Percentiles rank a stretch among this genome's conserved stretches.
Evolutionary conservation across 2,113 vertebrate species (phyloP).

Genomic region (Neodontobutis hainanensis): DNA sequence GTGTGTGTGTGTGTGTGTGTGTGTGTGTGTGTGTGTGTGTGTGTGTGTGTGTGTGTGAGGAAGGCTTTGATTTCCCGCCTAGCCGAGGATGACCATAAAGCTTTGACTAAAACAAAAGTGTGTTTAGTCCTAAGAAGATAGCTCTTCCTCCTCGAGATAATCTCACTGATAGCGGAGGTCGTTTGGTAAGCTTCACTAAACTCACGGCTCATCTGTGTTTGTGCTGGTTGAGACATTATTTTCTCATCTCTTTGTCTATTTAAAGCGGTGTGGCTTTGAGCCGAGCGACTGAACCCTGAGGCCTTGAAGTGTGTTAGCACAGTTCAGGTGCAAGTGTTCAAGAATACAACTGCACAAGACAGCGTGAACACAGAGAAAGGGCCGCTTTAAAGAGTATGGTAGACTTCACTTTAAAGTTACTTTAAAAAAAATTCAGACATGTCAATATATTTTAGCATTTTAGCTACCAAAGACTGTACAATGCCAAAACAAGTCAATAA

Average conservation of each 20-base stretch:
- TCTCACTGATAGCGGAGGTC: constrained; percentile 48
- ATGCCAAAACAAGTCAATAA: too few relatives aligned
- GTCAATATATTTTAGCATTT: too few relatives aligned
- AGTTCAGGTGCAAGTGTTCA: constrained; percentile 62
- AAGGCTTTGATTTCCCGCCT: constrained; percentile 53
- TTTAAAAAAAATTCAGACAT: too few relatives aligned
- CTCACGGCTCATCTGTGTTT: constrained; percentile 61
- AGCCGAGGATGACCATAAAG: constrained; percentile 57
- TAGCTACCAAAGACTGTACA: too few relatives aligned
- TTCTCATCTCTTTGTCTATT: constrained; percentile 48
- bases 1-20: too few relatives aligned
- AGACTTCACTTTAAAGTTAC: background rate
- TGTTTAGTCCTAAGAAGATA: constrained; percentile 54
- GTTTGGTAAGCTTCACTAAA: constrained; percentile 52
- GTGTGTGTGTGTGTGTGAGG: constrained; percentile 18
- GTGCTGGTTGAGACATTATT: constrained; percentile 75
- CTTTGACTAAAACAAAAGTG: constrained; percentile 66
- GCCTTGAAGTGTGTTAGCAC: constrained; percentile 43
- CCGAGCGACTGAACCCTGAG: constrained; percentile 23
- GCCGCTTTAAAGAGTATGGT: background rate
- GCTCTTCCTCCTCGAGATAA: constrained; percentile 61
- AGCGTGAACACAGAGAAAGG: constrained; percentile 1
- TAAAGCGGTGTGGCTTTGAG: constrained; percentile 53
- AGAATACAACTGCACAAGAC: background rate
- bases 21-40: constrained; percentile 14